Evolutionary conservation across 2,888 invertebrate species (phyloP).

Genomic region (Papilio demoleus): DNA sequence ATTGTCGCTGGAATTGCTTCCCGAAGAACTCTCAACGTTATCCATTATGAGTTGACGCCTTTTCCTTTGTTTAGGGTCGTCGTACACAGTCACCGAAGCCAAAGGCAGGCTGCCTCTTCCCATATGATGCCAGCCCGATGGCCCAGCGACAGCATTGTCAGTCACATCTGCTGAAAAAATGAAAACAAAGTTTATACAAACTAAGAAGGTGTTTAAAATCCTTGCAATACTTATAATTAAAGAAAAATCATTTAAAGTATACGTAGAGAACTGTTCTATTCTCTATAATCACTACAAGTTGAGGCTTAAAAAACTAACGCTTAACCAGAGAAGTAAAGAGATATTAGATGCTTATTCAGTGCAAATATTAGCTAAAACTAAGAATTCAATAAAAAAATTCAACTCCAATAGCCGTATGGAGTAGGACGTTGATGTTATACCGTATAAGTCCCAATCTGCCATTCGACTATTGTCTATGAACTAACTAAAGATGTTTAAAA

Average conservation of each 20-base stretch:
- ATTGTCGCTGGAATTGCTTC: not conserved
- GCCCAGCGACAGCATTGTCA: not conserved
- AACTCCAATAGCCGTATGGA: conserved; percentile 8
- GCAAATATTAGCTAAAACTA: conserved; percentile 10
- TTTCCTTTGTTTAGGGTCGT: not conserved
- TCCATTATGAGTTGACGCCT: not conserved
- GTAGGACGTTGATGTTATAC: not conserved
- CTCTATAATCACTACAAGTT: not conserved
- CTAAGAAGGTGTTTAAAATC: not conserved
- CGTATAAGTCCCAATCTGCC: too few relatives aligned
- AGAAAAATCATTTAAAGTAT: not conserved
- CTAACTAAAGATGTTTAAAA: conserved; percentile 13
- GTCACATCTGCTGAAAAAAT: not conserved
- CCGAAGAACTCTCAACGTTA: not conserved
- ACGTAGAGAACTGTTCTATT: conserved; percentile 7
- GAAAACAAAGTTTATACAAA: not conserved
- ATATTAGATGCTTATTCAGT: not conserved
- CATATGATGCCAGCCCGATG: not conserved
- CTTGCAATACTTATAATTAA: not conserved
- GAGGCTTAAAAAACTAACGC: not conserved
- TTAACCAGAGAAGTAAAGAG: not conserved
- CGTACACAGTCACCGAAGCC: not conserved
- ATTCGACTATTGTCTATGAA: conserved; percentile 5
- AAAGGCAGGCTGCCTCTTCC: not conserved
- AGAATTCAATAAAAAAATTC: not conserved